Base-by-base conservation (phyloP, 1,140 invertebrate species). In the Pomacea maculata region DNA sequence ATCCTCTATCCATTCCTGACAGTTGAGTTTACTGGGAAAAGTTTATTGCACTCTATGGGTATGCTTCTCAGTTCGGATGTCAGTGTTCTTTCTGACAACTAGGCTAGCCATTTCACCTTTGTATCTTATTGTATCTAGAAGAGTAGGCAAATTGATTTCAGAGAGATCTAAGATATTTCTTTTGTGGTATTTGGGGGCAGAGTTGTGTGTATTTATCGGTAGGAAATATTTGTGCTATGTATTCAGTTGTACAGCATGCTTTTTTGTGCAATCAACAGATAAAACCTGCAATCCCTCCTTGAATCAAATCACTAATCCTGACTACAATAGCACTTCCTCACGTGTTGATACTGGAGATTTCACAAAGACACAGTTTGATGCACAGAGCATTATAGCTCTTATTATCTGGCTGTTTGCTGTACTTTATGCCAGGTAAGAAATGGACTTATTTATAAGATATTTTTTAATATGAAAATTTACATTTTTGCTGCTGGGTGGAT, bases 341-440 rank as follows among this genome's bases (percentile, higher is more conserved):
- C 82, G 81, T 72, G 54, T 72, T 61, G 68, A 74, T 29, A 55
- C 70, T 19, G 75, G 61, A 55, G 82, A 78, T 21, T 83, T 77
- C 55, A 64, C 84, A n/a, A 70, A 68, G 12, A 80, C 78, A 11
- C 63, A 63, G 12, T 87, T 89, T 90, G 88, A 92, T 86, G 86
- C 87, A 75, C 87, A 92, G 80, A 92, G 96, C 83, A 95, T 99
- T 80, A 94, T 99, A 82, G 96, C 97, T 45, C 93, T 99, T 63
- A 91, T 96, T 15, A 96, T 99, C 85, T 99, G 97, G 96, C 95
- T 98, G 86, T 94, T 95, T 86, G 99, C 97, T 91, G 96, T 99
- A 45, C 93, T 99, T 21, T 99, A 99, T 91, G 98, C 97, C 61
- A 97, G 92, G 92, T 92, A 85, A 83, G 79, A 78, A 17, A 61